Conservation (phyloP, 1,140 invertebrate species). For the Dreissena rostriformis region DNA sequence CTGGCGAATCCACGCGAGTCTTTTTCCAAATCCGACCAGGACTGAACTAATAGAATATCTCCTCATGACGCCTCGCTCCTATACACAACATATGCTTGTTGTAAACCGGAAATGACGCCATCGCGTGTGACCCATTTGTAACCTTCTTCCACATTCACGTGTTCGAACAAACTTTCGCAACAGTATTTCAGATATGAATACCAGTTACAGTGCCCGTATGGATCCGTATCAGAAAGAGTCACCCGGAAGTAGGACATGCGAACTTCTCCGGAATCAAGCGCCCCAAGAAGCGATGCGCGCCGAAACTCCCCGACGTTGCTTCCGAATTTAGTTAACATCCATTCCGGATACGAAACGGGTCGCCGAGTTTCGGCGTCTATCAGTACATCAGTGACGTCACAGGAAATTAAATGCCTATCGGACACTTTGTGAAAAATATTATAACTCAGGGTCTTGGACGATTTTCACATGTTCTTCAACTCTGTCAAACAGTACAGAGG, state of each 20-base stretch:
- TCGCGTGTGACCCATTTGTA: background rate
- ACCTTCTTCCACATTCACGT: background rate
- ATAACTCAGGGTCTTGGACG: background rate
- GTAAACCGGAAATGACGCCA: background rate
- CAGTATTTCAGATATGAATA: constrained; percentile 23
- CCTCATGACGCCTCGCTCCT: constrained; percentile 16
- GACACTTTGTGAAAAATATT: background rate
- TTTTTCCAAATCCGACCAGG: constrained; percentile 8
- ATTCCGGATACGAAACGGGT: constrained; percentile 26
- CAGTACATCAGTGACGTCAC: constrained; percentile 39
- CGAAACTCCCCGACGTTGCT: background rate
- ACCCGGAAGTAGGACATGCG: background rate
- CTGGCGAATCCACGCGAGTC: background rate
- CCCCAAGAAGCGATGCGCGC: background rate
- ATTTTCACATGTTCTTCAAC: background rate
- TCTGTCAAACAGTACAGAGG: background rate
- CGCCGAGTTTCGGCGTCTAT: background rate
- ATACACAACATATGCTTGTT: constrained; percentile 6
- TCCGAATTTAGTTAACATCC: constrained; percentile 25
- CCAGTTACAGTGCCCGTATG: constrained; percentile 38
- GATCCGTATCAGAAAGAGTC: constrained; percentile 18
- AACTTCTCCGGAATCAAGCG: background rate
- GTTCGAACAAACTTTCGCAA: constrained; percentile 27
- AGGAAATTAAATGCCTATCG: constrained; percentile 7
- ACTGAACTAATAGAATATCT: constrained; percentile 27